Evolutionary conservation across 2,797 vertebrate genomes (phyloP).

Genomic region (Pteronotus mesoamericanus): DNA sequence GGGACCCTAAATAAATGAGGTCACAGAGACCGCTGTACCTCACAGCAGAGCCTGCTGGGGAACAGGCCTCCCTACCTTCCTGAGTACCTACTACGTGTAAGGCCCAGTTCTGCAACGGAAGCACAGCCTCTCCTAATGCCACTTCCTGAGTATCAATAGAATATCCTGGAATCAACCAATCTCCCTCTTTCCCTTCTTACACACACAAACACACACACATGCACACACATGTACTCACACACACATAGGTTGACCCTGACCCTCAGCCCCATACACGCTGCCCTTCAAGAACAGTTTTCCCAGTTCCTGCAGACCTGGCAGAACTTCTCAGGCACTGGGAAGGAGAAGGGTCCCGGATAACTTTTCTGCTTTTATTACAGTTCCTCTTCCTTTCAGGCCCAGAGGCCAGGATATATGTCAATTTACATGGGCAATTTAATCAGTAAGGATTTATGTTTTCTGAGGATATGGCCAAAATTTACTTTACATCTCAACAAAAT

Average conservation of each 20-base stretch:
- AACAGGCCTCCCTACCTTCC: not conserved
- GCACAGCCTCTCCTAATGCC: not conserved
- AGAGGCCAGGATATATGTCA: not conserved
- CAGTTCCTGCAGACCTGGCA: not conserved
- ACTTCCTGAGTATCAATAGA: not conserved
- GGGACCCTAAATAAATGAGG: not conserved
- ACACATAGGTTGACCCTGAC: not conserved
- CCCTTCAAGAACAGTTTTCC: not conserved
- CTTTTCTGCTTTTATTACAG: not conserved
- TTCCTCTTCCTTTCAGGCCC: not conserved
- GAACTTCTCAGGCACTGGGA: not conserved
- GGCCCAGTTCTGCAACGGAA: not conserved
- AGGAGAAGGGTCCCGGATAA: not conserved
- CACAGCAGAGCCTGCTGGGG: not conserved
- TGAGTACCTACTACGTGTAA: not conserved
- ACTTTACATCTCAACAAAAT: not conserved
- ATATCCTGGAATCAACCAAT: not conserved
- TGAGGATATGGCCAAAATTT: not conserved
- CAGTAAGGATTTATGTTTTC: not conserved
- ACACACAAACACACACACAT: not conserved
- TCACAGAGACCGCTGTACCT: not conserved
- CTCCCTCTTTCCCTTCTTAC: too few species aligned
- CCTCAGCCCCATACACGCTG: not conserved
- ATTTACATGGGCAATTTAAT: not conserved
- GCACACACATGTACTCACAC: not conserved